A percentile compares a stretch with the other conserved stretches of the same genome.
Evolutionary conservation across 2,888 invertebrate genomes (phyloP).

Genomic region (Sthenelais limicola): DNA sequence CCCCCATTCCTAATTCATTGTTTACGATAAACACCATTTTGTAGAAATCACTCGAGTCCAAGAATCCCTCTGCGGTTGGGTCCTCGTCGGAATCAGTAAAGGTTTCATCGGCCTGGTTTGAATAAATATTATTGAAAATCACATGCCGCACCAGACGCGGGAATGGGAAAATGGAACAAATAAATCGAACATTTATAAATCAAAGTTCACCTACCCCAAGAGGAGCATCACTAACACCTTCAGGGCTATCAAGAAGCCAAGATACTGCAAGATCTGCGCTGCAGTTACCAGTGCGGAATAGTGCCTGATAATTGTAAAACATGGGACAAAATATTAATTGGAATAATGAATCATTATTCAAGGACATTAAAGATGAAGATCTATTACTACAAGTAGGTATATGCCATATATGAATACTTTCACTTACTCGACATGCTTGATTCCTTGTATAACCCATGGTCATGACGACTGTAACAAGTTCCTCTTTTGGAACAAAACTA

Average conservation of each 20-base stretch:
- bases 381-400: too few species aligned
- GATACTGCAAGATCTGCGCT: conserved; percentile 76
- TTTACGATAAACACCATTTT: conserved; percentile 81
- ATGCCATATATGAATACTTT: too few species aligned
- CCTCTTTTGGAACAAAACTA: conserved; percentile 47
- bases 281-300: conserved; percentile 76
- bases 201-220: conserved; percentile 45
- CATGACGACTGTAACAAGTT: conserved; percentile 41
- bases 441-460: conserved; percentile 60
- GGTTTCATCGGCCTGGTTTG: conserved; percentile 36
- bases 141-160: neutral
- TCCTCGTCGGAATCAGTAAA: conserved; percentile 55
- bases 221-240: conserved; percentile 64
- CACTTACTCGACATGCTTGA: conserved; percentile 62
- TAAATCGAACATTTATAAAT: neutral
- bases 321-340: neutral
- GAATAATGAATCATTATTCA: neutral
- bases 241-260: conserved; percentile 75
- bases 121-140: neutral
- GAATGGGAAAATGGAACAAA: neutral
- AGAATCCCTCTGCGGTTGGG: conserved; percentile 60
- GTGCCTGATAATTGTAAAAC: conserved; percentile 69
- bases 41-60: conserved; percentile 70
- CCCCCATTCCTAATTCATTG: conserved; percentile 77
- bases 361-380: too few species aligned